These are phyloP conservation scores for Sesia bembeciformis DNA, from an alignment of 2,888 invertebrate species.

Conservation along the genomic window DNA sequence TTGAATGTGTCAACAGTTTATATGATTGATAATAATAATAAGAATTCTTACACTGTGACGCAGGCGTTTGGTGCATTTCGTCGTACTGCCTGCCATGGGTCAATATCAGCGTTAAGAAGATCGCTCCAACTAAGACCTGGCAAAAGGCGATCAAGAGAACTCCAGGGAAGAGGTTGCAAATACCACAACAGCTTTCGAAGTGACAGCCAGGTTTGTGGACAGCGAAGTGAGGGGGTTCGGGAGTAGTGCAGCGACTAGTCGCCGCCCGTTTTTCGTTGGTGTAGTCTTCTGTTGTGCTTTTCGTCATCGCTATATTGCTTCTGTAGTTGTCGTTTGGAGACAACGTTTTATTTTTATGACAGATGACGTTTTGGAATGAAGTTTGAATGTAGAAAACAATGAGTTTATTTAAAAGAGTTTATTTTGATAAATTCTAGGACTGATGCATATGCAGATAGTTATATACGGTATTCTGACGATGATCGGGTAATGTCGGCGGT, in stretches of 20 bases:
- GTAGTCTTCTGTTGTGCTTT: constrained; percentile 26
- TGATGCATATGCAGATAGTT: no score
- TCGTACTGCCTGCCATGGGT: constrained; percentile 52
- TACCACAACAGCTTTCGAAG: constrained; percentile 61
- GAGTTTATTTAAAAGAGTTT: no score
- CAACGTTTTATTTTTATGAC: constrained; percentile 4
- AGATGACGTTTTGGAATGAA: no score
- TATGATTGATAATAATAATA: no score
- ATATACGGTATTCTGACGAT: no score
- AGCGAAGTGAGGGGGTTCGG: constrained; percentile 53
- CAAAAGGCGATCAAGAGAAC: constrained; percentile 55
- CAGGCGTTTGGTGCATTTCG: constrained; percentile 44
- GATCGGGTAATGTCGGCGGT: no score
- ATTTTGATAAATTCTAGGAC: no score
- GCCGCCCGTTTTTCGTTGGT: constrained; percentile 18
- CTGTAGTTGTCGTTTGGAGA: constrained; percentile 1
- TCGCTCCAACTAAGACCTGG: constrained; percentile 48
- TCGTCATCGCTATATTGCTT: constrained; percentile 20
- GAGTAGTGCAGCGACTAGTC: constrained; percentile 22
- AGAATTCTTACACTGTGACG: constrained; percentile 34
- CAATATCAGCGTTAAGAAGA: constrained; percentile 48
- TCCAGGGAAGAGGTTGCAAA: constrained; percentile 63
- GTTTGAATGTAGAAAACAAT: no score
- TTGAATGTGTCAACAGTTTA: no score
- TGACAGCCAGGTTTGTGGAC: constrained; percentile 56